Base-by-base conservation (phyloP, 2,113 vertebrate species). In the Morone chrysops region DNA sequence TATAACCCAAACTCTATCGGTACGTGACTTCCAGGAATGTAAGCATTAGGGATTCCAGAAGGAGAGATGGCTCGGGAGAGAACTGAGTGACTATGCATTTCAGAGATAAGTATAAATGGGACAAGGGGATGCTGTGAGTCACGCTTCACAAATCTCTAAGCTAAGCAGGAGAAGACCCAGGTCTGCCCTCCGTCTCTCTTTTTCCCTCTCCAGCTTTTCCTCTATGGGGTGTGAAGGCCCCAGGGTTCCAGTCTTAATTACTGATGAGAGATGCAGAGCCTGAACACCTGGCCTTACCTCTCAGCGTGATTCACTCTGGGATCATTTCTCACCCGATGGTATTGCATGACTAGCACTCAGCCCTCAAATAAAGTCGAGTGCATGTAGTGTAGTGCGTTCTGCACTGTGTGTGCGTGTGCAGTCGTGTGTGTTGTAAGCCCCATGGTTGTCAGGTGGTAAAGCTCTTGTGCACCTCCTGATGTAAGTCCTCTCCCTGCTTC, bases 171-270 rank as follows among this genome's bases (percentile, higher is more conserved):
- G 57, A 8, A 75, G n/a, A 75, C 69, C 51, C 1, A 8, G 48
- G 53, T 41, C 62, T 85, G 45, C 11, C 2, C 59, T 66, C 56
- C 31, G 63, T 7, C 56, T 43, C 78, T 36, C 70, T 62, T 69
- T 54, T 10, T 11, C 5, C 62, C 18, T 51, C 75, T 59, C 53
- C 78, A 43, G 60, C 43, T 73, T 51, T 76, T 51, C 63, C 85
- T 80, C 76, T 75, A 7, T 67, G 40, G 83, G 85, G 68, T 81
- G 88, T 61, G 71, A 79, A 70, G 84, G 84, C 93, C 78, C 69
- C 57, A 40, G 77, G 91, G 86, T 76, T 84, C 70, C 50, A 11
- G 73, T 89, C 86, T 89, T 94, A 92, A 94, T 93, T 91, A 93
- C 91, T 89, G 89, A 86, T 87, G 89, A 92, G 85, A 36, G 86